These are phyloP conservation scores for Tonatia bakeri DNA, from an alignment of 2,113 vertebrate genomes.

Conservation along the genomic window DNA sequence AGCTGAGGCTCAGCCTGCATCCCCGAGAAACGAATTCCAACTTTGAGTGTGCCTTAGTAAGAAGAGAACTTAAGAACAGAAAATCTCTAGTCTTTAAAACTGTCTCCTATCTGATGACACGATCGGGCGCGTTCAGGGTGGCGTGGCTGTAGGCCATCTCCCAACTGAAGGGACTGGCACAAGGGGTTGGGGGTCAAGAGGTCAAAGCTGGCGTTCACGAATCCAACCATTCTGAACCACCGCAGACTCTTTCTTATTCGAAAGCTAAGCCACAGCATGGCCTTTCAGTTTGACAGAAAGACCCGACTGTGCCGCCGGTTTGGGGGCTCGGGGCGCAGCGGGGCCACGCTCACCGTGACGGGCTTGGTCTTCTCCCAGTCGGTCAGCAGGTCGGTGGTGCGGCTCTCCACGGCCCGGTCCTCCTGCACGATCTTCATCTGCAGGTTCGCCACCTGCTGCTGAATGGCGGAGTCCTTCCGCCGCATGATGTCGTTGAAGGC, in stretches of 20 bases:
- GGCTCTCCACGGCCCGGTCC: conserved; percentile 96
- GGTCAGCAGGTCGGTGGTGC: conserved; percentile 92
- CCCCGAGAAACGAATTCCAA: accelerated
- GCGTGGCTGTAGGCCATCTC: background rate
- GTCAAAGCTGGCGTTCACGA: accelerated
- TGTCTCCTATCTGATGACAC: background rate
- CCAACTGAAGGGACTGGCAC: accelerated
- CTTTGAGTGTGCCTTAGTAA: background rate
- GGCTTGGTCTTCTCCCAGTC: conserved; percentile 99
- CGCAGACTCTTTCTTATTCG: accelerated
- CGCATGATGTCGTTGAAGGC: conserved; percentile 99
- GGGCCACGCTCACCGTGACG: conserved; percentile 86
- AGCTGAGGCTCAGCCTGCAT: background rate
- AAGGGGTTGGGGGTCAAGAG: background rate
- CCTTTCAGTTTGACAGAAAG: accelerated
- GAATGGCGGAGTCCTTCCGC: conserved; percentile 97
- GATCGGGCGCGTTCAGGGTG: no score
- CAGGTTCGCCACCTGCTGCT: conserved; percentile 98
- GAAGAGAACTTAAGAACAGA: background rate
- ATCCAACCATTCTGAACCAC: background rate
- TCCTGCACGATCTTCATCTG: conserved; percentile 99
- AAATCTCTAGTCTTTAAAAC: background rate
- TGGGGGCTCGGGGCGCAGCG: accelerated
- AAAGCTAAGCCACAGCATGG: background rate
- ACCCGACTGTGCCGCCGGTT: accelerated